These are phyloP conservation scores for Dryas iulia DNA, from an alignment of 1,140 invertebrate genomes.

Conservation along the genomic window DNA sequence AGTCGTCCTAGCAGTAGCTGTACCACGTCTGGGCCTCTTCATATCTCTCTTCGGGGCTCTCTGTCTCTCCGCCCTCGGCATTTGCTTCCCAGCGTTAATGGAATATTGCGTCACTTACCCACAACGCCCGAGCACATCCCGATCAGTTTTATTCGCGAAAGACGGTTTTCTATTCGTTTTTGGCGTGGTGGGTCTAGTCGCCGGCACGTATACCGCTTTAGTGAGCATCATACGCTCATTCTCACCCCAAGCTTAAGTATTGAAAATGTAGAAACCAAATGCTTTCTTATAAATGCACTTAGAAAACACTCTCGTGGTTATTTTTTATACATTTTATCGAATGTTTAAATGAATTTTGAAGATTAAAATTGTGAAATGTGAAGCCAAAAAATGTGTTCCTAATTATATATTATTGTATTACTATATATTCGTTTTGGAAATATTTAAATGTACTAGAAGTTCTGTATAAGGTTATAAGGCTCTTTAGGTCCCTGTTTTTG, in stretches of 20 bases:
- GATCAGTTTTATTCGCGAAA: slow-evolving; percentile 76
- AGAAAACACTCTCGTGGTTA: slow-evolving; percentile 1
- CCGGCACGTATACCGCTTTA: slow-evolving; percentile 86
- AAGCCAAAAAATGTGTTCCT: not conserved
- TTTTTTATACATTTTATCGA: not conserved
- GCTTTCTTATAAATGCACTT: not conserved
- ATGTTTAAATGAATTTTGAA: not conserved
- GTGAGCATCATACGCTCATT: slow-evolving; percentile 81
- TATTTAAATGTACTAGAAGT: not conserved
- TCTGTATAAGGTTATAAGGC: not conserved
- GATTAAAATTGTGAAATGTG: not conserved
- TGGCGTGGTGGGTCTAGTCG: slow-evolving; percentile 84
- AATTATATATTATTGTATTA: not conserved
- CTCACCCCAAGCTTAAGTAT: slow-evolving; percentile 25
- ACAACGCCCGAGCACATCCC: slow-evolving; percentile 59
- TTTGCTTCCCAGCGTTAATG: slow-evolving; percentile 94
- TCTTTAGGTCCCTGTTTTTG: too few species aligned
- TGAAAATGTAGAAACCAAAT: not conserved
- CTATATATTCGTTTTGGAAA: not conserved
- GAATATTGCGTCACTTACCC: slow-evolving; percentile 81
- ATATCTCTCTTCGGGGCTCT: slow-evolving; percentile 95
- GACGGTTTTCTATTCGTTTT: slow-evolving; percentile 83
- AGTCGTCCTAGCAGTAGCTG: slow-evolving; percentile 88
- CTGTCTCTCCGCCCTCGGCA: slow-evolving; percentile 90
- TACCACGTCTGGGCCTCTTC: slow-evolving; percentile 92